A percentile compares a stretch with the other conserved stretches of the same genome.
phyloP scores from a whole-genome alignment of 2,797 vertebrate genomes.

The Pipistrellus pipistrellus region DNA sequence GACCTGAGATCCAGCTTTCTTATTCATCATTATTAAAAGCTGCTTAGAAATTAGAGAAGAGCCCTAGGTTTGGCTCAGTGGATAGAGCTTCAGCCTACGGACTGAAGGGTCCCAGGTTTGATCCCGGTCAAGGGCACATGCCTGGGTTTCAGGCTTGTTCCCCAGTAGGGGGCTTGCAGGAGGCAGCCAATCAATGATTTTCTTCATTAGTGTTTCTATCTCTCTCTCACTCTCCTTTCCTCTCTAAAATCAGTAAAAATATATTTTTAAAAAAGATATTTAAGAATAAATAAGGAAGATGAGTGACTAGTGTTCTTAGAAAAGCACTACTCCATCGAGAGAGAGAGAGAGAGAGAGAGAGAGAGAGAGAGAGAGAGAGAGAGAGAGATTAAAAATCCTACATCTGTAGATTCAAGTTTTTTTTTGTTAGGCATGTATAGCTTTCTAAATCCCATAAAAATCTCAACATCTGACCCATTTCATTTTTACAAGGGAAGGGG shows the following conservation, averaged over 20 bases:
- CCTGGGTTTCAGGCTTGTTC: too few relatives aligned
- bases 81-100: too few relatives aligned
- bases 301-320: background rate
- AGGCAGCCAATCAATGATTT: too few relatives aligned
- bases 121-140: too few relatives aligned
- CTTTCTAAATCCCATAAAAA: constrained; percentile 86
- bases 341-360: background rate
- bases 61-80: too few relatives aligned
- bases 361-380: too few relatives aligned
- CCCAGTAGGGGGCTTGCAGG: too few relatives aligned
- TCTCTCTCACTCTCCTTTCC: too few relatives aligned
- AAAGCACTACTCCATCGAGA: background rate
- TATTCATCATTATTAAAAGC: constrained; percentile 11
- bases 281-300: constrained; percentile 30
- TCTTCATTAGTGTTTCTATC: too few relatives aligned
- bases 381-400: constrained; percentile 71
- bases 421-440: constrained; percentile 72
- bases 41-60: constrained; percentile 7
- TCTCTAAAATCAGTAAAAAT: too few relatives aligned
- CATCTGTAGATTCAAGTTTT: constrained; percentile 82
- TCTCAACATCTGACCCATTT: constrained; percentile 85
- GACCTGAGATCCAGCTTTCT: background rate
- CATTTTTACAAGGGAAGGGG: constrained; percentile 85
- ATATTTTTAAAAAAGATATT: background rate
- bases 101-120: too few relatives aligned